phyloP scores from a whole-genome alignment of 1,140 invertebrate genomes.

The Tetramorium simillimum region DNA sequence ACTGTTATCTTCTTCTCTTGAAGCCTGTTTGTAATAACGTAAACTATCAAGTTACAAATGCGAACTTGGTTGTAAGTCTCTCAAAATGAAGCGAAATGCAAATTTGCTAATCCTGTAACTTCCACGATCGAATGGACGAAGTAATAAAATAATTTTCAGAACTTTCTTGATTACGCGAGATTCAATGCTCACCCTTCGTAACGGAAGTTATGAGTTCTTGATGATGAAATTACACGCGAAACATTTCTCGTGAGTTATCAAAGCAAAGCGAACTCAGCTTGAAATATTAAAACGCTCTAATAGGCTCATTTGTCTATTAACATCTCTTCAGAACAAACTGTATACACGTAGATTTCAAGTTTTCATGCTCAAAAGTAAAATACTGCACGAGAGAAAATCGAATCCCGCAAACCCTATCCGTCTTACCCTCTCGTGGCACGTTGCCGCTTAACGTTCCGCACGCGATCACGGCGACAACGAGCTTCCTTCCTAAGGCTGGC shows the following conservation, averaged over 20 bases:
- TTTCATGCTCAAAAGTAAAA: not conserved
- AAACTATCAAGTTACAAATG: conserved; percentile 49
- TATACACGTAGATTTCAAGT: too few species aligned
- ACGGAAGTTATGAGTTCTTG: conserved; percentile 25
- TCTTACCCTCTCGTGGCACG: not conserved
- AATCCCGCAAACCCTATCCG: conserved; percentile 26
- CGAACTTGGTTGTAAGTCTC: conserved; percentile 16
- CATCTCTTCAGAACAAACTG: not conserved
- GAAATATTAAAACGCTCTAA: conserved; percentile 19
- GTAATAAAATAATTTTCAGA: conserved; percentile 42
- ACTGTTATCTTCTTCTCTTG: conserved; percentile 1
- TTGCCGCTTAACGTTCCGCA: conserved; percentile 3
- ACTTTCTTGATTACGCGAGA: conserved; percentile 52
- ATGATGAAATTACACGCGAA: conserved; percentile 32
- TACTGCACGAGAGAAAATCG: conserved; percentile 5
- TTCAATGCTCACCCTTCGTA: not conserved
- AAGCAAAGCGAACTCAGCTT: not conserved
- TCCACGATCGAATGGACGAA: conserved; percentile 30
- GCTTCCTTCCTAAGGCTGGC: conserved; percentile 15
- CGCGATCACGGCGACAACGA: conserved; percentile 18
- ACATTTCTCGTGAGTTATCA: not conserved
- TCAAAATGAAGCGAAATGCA: conserved; percentile 27
- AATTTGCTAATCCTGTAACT: conserved; percentile 45
- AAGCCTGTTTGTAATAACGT: conserved; percentile 46
- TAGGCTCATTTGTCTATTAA: not conserved